Conservation (phyloP, 1,140 invertebrate species). For the Drosophila tsacasi region DNA sequence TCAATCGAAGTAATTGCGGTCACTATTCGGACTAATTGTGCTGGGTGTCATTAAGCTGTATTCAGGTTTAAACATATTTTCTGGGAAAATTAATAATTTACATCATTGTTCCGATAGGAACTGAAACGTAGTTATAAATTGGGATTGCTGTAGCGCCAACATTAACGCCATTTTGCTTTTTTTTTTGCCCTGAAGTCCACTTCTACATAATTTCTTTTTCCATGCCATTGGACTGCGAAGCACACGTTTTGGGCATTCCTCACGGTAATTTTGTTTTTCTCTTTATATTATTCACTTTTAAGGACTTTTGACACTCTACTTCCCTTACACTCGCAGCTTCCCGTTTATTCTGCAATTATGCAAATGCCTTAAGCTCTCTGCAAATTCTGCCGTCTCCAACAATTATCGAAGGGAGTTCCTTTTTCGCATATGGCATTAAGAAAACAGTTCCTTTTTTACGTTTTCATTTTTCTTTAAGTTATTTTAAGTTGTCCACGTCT, state of each 20-base stretch:
- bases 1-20: slow-evolving; percentile 19
- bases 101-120: too few species aligned
- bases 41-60: background rate
- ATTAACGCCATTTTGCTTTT: background rate
- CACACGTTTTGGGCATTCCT: slow-evolving; percentile 36
- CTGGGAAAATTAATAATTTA: background rate
- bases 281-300: slow-evolving; percentile 40
- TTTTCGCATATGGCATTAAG: slow-evolving; percentile 3
- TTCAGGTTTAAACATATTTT: background rate
- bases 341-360: slow-evolving; percentile 32
- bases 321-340: background rate
- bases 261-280: slow-evolving; percentile 40
- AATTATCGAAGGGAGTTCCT: slow-evolving; percentile 20
- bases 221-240: slow-evolving; percentile 18
- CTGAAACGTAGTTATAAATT: background rate
- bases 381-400: slow-evolving; percentile 3
- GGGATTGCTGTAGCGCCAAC: background rate
- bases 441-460: slow-evolving; percentile 4
- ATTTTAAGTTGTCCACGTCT: background rate
- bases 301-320: background rate
- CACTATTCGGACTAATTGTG: background rate
- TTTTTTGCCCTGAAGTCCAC: background rate
- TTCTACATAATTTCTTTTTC: background rate
- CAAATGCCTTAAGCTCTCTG: slow-evolving; percentile 34
- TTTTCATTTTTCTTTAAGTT: background rate